These are phyloP conservation scores for Meles meles DNA, from an alignment of 2,113 vertebrate genomes.

Conservation along the genomic window DNA sequence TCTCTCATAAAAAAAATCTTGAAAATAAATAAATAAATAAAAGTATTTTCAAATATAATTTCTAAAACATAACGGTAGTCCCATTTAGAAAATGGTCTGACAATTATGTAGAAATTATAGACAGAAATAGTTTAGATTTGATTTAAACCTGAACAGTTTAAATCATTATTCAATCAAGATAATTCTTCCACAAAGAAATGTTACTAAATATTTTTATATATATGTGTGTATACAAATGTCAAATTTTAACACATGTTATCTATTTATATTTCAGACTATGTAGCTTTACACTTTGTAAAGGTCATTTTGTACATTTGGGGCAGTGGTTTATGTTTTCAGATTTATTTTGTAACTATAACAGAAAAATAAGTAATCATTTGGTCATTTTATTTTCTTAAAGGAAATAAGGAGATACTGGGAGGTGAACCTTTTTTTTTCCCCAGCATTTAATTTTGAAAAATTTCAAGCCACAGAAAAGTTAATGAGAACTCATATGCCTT, in stretches of 20 bases:
- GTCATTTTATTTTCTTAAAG: not conserved
- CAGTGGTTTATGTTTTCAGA: not conserved
- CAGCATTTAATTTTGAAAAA: not conserved
- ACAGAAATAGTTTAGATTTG: not conserved
- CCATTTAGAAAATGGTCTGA: not conserved
- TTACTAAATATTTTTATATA: not conserved
- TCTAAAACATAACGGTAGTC: not conserved
- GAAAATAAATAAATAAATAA: not conserved
- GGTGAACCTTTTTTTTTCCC: not conserved
- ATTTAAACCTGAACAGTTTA: slow-evolving; percentile 1
- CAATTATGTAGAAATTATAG: not conserved
- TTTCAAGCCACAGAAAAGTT: not conserved
- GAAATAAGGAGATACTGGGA: not conserved
- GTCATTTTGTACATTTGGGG: not conserved
- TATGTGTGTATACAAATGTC: not conserved
- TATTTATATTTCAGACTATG: not conserved
- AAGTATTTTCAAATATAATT: not conserved
- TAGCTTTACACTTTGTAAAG: not conserved
- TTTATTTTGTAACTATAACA: not conserved
- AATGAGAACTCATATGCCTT: not conserved
- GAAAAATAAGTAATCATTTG: not conserved
- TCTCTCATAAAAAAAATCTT: not conserved
- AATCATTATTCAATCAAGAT: not conserved
- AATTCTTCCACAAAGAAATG: not conserved
- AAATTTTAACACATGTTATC: not conserved